These are phyloP conservation scores for Argya squamiceps DNA, from an alignment of 2,797 vertebrate species.

Conservation along the genomic window DNA sequence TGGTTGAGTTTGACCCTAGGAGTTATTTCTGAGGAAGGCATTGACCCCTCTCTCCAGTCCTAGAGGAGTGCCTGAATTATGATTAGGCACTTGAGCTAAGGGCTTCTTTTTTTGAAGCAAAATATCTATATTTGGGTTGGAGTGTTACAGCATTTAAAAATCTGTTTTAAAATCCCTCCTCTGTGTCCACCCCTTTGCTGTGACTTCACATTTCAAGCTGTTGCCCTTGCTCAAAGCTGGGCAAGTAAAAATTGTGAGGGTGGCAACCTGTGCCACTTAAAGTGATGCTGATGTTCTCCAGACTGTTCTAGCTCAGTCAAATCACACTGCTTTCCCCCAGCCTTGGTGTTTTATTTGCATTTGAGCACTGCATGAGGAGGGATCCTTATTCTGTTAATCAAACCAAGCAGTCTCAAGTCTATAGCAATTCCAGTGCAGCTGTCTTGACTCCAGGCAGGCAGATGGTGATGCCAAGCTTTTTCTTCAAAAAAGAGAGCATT, in stretches of 20 bases:
- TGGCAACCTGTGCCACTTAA: not conserved
- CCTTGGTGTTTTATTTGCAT: not conserved
- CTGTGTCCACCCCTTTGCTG: not conserved
- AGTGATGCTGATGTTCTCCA: fast-evolving
- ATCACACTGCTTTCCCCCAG: not conserved
- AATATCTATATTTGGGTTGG: not conserved
- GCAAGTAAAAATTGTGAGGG: not conserved
- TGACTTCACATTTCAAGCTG: not conserved
- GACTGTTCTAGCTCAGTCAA: not conserved
- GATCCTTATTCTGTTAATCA: not conserved
- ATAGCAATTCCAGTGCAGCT: not conserved
- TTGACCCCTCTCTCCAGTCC: not conserved
- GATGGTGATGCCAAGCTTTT: not conserved
- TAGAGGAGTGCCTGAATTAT: not conserved
- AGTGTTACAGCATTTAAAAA: not conserved
- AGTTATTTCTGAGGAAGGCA: not conserved
- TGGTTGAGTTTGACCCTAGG: not conserved
- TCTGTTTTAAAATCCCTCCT: not conserved
- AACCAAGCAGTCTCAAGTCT: not conserved
- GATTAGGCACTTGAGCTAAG: not conserved
- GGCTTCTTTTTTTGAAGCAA: not conserved
- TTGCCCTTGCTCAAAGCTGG: not conserved
- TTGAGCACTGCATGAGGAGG: not conserved
- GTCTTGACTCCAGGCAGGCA: not conserved
- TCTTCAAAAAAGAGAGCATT: not conserved